Base-by-base conservation (phyloP, 2,113 vertebrate genomes). In the Otolemur garnettii region DNA sequence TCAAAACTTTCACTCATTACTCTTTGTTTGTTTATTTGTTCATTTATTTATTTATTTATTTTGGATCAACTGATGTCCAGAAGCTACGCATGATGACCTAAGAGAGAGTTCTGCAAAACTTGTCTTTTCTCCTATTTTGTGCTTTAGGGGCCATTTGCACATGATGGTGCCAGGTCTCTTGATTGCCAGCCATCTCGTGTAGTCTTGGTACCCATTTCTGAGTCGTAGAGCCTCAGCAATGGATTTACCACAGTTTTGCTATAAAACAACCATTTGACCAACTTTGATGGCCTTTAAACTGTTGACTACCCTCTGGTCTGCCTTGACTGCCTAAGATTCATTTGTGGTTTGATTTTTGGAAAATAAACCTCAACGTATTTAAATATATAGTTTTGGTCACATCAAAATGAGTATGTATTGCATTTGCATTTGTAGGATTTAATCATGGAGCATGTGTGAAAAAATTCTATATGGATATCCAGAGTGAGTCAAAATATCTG, bases 281-380 rank as follows among this genome's bases (percentile, higher is more conserved):
- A 68, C 38, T 95, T 14, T 72, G 33, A 90, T 71, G 83, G 45
- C 2, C 45, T 96, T 97, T 87, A 95, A 92, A 75, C n/a, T 89
- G 35, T 79, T 55, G 81, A 17, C 72, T 77, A 45, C 38, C 30
- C 66, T 89, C 71, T 92, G 45, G 42, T 93, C 28, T 79, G 21
- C 22, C 28, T 72, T 89, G 30, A 55, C 21, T 83, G 42, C 42
- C 59, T 26, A 50, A 9, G 8, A 89, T 83, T 95, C 42, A 38
- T 81, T 42, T 86, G 33, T 81, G n/a, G 21, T 89, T 93, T 95
- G n/a, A 71, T 60, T 81, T 55, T 71, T 68, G 62, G 59, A 87
- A 97, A 95, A 92, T 84, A 84, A 96, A 84, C 68, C 62, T 94
- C 13, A n/a, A 85, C 78, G 30, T 95, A 94, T 82, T 90, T 96